phyloP scores from a whole-genome alignment of 2,888 invertebrate genomes.

The Melolontha melolontha region DNA sequence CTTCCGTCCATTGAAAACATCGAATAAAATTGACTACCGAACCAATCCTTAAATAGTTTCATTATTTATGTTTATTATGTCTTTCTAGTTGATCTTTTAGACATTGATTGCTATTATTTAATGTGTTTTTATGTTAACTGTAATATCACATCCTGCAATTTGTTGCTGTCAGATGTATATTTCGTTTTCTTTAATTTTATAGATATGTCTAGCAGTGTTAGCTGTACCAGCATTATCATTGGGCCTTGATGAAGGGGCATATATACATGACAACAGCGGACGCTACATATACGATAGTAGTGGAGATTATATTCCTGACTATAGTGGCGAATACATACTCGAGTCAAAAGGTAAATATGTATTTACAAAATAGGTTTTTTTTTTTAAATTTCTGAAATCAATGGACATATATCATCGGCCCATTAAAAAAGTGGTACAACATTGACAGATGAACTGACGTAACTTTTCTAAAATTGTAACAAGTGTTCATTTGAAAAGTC shows the following conservation, averaged over 20 bases:
- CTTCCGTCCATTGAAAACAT: background rate
- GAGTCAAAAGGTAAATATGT: background rate
- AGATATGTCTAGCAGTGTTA: constrained; percentile 37
- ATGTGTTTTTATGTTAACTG: constrained; percentile 8
- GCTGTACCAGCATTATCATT: too few species aligned
- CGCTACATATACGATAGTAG: constrained; percentile 60
- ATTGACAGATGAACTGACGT: too few species aligned
- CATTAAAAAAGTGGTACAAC: too few species aligned
- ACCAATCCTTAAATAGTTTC: constrained; percentile 32
- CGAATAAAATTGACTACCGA: constrained; percentile 12
- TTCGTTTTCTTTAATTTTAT: too few species aligned
- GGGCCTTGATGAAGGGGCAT: constrained; percentile 43
- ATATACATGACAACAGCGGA: constrained; percentile 58
- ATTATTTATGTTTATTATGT: constrained; percentile 14
- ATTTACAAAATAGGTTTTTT: too few species aligned
- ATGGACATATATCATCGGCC: too few species aligned
- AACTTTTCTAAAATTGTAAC: too few species aligned
- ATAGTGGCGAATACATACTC: constrained; percentile 31
- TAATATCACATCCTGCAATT: constrained; percentile 13
- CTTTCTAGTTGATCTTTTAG: constrained; percentile 3
- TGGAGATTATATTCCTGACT: constrained; percentile 50
- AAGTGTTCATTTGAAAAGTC: too few species aligned
- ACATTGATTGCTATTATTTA: constrained; percentile 12
- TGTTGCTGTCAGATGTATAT: background rate
- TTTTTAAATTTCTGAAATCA: too few species aligned